These are phyloP conservation scores for Trilocha varians DNA, from an alignment of 2,888 invertebrate species.

Conservation along the genomic window DNA sequence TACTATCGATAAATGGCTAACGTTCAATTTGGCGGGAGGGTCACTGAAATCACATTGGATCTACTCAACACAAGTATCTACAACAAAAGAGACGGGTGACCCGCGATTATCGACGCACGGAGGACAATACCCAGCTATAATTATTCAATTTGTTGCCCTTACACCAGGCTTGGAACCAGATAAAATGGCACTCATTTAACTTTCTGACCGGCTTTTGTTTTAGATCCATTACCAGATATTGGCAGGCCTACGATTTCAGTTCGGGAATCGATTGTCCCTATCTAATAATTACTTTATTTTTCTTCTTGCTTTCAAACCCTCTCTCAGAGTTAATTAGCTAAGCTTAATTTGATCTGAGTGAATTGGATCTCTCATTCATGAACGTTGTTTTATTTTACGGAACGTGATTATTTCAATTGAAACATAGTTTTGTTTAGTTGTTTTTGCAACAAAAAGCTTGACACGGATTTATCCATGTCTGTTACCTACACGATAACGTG, in stretches of 20 bases:
- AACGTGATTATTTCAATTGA: too few relatives aligned
- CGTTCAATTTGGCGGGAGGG: slow-evolving; percentile 28
- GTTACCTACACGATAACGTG: too few relatives aligned
- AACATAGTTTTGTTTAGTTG: too few relatives aligned
- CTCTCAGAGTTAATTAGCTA: too few relatives aligned
- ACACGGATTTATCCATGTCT: too few relatives aligned
- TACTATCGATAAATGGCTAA: slow-evolving; percentile 17
- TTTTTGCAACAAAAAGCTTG: too few relatives aligned
- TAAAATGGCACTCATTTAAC: slow-evolving; percentile 45
- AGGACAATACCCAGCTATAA: slow-evolving; percentile 47
- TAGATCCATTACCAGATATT: neutral
- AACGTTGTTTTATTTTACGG: too few relatives aligned
- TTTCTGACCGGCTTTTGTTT: slow-evolving; percentile 27
- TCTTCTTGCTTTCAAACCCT: too few relatives aligned
- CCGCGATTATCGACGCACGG: slow-evolving; percentile 41
- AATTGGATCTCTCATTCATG: too few relatives aligned
- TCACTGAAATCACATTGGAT: slow-evolving; percentile 16
- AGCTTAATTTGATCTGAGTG: too few relatives aligned
- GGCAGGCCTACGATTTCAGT: neutral
- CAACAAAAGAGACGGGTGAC: slow-evolving; percentile 42
- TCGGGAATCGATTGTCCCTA: neutral
- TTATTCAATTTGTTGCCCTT: slow-evolving; percentile 61
- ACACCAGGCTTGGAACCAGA: slow-evolving; percentile 21
- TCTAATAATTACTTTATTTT: neutral
- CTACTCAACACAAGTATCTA: slow-evolving; percentile 17